Evolutionary conservation across 2,113 vertebrate genomes (phyloP).

Genomic region (Pelecanoides urinatrix): DNA sequence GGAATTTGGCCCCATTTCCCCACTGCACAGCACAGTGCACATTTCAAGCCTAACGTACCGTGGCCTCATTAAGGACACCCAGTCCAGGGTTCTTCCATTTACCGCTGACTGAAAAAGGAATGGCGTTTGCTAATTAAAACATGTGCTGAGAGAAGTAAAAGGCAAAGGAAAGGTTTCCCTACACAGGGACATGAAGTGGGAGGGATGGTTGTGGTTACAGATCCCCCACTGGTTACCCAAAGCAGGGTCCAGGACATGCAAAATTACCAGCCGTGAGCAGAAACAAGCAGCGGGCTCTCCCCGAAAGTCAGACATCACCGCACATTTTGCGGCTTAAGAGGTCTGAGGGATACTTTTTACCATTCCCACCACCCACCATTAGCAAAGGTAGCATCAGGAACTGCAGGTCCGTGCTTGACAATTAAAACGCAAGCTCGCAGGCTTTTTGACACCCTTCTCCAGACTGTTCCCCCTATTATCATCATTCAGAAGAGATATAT

Average conservation of each 20-base stretch:
- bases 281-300: background rate
- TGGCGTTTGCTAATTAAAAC: background rate
- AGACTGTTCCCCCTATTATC: background rate
- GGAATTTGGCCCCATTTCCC: conserved; percentile 1
- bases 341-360: background rate
- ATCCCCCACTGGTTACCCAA: background rate
- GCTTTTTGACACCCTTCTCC: background rate
- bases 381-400: background rate
- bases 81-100: background rate
- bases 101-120: background rate
- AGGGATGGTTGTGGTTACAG: background rate
- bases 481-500: background rate
- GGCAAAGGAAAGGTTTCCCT: background rate
- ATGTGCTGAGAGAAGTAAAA: background rate
- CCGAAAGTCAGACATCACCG: background rate
- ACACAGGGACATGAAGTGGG: accelerated
- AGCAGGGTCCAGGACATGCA: background rate
- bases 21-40: background rate
- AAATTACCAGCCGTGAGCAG: background rate
- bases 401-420: background rate
- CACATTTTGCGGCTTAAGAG: background rate
- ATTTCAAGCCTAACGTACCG: background rate
- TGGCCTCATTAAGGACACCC: background rate
- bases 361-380: background rate
- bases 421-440: background rate